Evolutionary conservation across 2,888 invertebrate genomes (phyloP).

Genomic region (Horisme vitalbata): DNA sequence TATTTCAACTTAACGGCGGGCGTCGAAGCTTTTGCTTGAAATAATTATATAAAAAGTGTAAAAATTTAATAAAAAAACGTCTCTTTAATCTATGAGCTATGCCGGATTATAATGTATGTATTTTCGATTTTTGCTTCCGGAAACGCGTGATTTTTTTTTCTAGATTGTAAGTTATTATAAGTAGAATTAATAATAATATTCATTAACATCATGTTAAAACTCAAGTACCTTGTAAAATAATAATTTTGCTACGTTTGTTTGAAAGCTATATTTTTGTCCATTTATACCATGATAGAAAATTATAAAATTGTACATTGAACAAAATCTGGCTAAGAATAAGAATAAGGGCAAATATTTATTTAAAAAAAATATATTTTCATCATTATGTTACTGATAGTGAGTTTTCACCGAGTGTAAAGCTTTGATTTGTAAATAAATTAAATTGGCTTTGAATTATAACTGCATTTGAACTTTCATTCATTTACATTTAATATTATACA

Average conservation of each 20-base stretch:
- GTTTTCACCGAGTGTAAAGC: not conserved
- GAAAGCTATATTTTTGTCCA: conserved; percentile 10
- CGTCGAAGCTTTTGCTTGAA: conserved; percentile 56
- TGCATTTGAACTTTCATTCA: too few species aligned
- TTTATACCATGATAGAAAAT: not conserved
- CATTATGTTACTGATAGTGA: too few species aligned
- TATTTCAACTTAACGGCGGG: conserved; percentile 45
- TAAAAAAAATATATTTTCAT: too few species aligned
- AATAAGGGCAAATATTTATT: too few species aligned
- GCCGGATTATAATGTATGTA: conserved; percentile 62
- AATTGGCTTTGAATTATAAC: not conserved
- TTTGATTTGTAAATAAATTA: conserved; percentile 13
- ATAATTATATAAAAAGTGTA: conserved; percentile 39
- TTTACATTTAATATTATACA: too few species aligned
- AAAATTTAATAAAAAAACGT: conserved; percentile 52
- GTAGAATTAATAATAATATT: conserved; percentile 31
- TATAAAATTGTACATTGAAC: not conserved
- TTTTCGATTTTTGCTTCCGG: conserved; percentile 53
- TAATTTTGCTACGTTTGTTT: conserved; percentile 10
- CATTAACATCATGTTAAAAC: conserved; percentile 15
- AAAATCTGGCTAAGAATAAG: not conserved
- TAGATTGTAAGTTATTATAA: conserved; percentile 26
- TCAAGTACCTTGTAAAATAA: conserved; percentile 21
- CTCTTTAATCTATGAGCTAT: conserved; percentile 73
- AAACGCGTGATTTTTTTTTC: conserved; percentile 41